These are phyloP conservation scores for Suncus etruscus DNA, from an alignment of 2,113 vertebrate species.

Conservation along the genomic window DNA sequence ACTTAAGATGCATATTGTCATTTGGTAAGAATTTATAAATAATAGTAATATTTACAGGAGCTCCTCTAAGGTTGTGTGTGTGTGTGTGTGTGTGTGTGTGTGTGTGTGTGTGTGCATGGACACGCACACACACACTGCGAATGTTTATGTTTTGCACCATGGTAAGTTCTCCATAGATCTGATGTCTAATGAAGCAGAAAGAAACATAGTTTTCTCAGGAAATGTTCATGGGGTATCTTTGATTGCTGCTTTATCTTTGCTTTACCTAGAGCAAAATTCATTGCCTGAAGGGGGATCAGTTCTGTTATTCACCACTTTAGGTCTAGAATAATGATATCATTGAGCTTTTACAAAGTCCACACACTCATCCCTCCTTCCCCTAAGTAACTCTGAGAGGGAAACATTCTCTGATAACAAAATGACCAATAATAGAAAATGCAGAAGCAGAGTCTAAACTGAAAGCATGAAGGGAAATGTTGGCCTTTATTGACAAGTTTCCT, in stretches of 20 bases:
- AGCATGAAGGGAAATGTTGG: background rate
- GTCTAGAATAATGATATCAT: background rate
- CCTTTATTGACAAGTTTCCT: background rate
- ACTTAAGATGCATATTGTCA: background rate
- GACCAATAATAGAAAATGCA: background rate
- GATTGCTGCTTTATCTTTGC: background rate
- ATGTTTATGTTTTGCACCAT: background rate
- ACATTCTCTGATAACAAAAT: slow-evolving; percentile 7
- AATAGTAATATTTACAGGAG: background rate
- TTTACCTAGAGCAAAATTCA: background rate
- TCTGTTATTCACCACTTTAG: background rate
- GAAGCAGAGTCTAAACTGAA: background rate
- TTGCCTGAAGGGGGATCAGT: background rate
- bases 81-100: background rate
- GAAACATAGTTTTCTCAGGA: background rate
- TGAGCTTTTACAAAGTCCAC: background rate
- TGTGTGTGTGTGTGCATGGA: background rate
- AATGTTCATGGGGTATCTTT: too few relatives aligned
- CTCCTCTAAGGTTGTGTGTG: too few relatives aligned
- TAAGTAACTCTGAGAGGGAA: background rate
- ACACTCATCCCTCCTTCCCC: background rate
- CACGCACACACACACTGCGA: too few relatives aligned
- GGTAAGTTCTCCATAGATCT: background rate
- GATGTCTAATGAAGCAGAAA: background rate
- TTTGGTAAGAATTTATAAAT: background rate